Base-by-base conservation (phyloP, 1,140 invertebrate genomes). In the Bombus ignitus region DNA sequence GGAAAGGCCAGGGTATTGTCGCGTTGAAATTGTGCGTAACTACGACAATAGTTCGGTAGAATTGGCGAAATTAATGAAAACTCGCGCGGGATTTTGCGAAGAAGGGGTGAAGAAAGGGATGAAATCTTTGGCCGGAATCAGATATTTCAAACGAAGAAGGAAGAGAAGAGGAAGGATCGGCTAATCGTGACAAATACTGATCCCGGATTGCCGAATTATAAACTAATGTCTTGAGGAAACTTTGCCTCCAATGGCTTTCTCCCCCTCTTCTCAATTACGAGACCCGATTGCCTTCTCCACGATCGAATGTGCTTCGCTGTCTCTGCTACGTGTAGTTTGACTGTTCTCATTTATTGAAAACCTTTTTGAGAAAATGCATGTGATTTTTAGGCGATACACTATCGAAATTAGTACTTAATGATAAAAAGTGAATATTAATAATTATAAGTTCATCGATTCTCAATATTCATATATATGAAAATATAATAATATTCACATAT, bases 171-270 rank as follows among this genome's bases (percentile, higher is more conserved):
- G 86, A 87, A 84, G 91, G 90, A 92, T 94, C 92, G 93, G 92
- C 92, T 95, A 95, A 95, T 95, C 93, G 94, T 95, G 94, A 95
- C 94, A 95, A 95, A 95, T 95, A 95, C 94, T 95, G 94, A 95
- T 95, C 93, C 93, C 78, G 91, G 93, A 95, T 95, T 93, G 94
- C 92, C 92, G 93, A 95, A 95, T 95, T 94, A 95, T 94, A 95
- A 95, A 94, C 94, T 95, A 94, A 94, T 94, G 94, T 93, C 93
- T 93, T 89, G 81, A 86, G 87, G 89, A 94, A 95, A 94, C 92
- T 95, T 94, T 88, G 66, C 80, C 72, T 73, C 25, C 65, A 84
- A 90, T 88, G 77, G 85, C 82, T 89, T 89, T 87, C 86, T 87
- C 76, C 85, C 83, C 76, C 70, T 87, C 75, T 77, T 82, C 80